Evolutionary conservation across 2,888 invertebrate species (phyloP).

Genomic region (Antheraea yamamai): DNA sequence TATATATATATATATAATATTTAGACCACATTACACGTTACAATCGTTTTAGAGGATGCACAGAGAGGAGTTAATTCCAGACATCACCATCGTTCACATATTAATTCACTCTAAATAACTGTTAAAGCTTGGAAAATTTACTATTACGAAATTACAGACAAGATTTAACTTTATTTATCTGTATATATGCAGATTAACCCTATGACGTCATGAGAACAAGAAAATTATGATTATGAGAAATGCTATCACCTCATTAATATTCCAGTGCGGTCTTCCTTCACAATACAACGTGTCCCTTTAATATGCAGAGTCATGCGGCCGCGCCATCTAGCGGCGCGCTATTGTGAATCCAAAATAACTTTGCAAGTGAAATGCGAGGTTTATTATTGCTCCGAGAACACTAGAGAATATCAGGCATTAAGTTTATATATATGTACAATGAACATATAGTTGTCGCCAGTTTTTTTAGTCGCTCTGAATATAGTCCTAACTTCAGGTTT

Average conservation of each 20-base stretch:
- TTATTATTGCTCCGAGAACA: background rate
- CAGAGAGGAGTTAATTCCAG: too few relatives aligned
- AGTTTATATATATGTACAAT: background rate
- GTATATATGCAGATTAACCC: background rate
- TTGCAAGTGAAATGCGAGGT: conserved; percentile 14
- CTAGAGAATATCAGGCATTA: background rate
- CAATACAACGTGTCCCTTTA: conserved; percentile 49
- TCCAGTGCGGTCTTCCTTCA: conserved; percentile 50
- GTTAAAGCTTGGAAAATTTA: too few relatives aligned
- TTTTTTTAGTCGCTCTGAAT: too few relatives aligned
- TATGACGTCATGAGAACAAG: conserved; percentile 22
- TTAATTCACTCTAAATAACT: too few relatives aligned
- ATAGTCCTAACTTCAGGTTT: too few relatives aligned
- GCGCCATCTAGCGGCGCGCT: conserved; percentile 49
- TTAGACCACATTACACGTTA: too few relatives aligned
- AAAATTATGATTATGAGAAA: conserved; percentile 25
- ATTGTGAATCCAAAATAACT: conserved; percentile 43
- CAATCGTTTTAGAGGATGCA: too few relatives aligned
- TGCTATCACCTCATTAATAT: conserved; percentile 36
- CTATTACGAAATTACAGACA: background rate
- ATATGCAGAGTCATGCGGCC: conserved; percentile 46
- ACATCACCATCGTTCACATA: too few relatives aligned
- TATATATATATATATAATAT: too few relatives aligned
- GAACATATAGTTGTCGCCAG: background rate
- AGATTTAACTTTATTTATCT: background rate